These are phyloP conservation scores for Pardalotus punctatus DNA, from an alignment of 2,113 vertebrate genomes.

Conservation along the genomic window DNA sequence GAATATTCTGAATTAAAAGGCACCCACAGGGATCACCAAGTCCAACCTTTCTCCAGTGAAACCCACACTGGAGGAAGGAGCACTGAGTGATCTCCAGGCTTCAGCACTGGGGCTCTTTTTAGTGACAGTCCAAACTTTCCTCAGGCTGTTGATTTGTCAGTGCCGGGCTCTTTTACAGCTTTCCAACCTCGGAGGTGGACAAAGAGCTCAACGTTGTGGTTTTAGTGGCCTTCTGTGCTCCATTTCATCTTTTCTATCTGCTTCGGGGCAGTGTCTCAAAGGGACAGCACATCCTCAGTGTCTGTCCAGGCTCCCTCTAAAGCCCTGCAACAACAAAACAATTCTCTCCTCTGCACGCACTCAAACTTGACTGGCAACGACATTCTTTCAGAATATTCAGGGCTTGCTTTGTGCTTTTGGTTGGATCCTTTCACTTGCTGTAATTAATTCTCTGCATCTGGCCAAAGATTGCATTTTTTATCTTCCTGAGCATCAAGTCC, in stretches of 20 bases:
- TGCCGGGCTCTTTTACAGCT: background rate
- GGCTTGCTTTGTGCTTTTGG: background rate
- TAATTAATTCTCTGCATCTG: constrained; percentile 49
- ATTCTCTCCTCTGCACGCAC: background rate
- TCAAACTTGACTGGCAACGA: background rate
- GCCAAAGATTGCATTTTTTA: constrained; percentile 4
- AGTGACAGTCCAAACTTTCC: too few relatives aligned
- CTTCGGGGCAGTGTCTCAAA: background rate
- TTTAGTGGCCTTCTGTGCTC: background rate
- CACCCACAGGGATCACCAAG: too few relatives aligned
- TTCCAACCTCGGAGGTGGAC: background rate
- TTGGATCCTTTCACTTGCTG: background rate
- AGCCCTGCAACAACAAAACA: background rate
- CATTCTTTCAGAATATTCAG: background rate
- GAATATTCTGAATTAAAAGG: too few relatives aligned
- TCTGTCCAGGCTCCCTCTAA: background rate
- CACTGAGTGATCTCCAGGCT: background rate
- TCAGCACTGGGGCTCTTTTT: too few relatives aligned
- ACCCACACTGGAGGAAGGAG: background rate
- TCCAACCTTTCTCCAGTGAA: background rate
- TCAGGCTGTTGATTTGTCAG: background rate
- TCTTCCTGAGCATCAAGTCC: background rate
- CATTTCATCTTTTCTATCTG: background rate
- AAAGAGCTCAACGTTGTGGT: background rate
- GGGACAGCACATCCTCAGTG: background rate